Percentiles rank a stretch among this genome's conserved stretches.
These are phyloP conservation scores for Coregonus suidteri DNA, from an alignment of 2,797 vertebrate species.

Conservation along the genomic window DNA sequence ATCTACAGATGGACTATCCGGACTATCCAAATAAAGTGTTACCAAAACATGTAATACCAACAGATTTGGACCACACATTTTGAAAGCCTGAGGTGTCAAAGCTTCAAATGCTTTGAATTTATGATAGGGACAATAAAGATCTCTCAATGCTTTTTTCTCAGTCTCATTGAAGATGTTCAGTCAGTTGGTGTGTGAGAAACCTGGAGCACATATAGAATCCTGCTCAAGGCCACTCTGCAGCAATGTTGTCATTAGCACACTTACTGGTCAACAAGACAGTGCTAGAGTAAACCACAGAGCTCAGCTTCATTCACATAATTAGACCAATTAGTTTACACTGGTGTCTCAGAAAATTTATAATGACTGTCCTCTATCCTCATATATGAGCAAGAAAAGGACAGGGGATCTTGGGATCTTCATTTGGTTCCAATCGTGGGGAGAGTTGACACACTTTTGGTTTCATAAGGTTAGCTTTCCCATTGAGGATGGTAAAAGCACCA, in stretches of 20 bases:
- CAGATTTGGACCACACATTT: conserved; percentile 34
- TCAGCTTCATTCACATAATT: background rate
- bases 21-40: no score
- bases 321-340: background rate
- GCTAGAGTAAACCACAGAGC: background rate
- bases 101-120: background rate
- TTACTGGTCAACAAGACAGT: conserved; percentile 1
- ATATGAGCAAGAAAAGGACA: background rate
- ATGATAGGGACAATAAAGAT: background rate
- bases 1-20: no score
- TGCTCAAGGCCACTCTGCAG: background rate
- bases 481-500: background rate
- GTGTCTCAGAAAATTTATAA: background rate
- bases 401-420: background rate
- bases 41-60: conserved; percentile 31
- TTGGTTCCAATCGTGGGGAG: background rate
- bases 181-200: background rate
- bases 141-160: background rate
- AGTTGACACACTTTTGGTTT: background rate
- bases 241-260: background rate
- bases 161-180: background rate
- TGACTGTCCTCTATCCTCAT: background rate
- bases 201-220: background rate
- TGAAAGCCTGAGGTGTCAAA: conserved; percentile 42
- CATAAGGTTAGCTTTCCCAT: background rate